Evolutionary conservation across 2,888 invertebrate genomes (phyloP).

Genomic region (Chloroclysta siterata): DNA sequence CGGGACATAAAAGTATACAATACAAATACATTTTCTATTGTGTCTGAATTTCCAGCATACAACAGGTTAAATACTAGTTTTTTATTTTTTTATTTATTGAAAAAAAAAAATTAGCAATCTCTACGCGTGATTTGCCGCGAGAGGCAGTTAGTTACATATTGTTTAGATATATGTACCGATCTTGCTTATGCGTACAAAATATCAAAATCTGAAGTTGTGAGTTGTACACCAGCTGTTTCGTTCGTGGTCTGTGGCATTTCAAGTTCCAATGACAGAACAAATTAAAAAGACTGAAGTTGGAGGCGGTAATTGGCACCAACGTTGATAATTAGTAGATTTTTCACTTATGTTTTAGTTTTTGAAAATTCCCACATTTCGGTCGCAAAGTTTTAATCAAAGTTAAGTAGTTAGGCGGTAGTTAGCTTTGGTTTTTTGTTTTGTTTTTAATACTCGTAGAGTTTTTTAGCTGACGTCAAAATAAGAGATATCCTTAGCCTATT

Average conservation of each 20-base stretch:
- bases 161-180: too few species aligned
- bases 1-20: too few species aligned
- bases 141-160: too few species aligned
- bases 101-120: too few species aligned
- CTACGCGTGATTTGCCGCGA: too few species aligned
- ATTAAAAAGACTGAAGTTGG: slow-evolving; percentile 19
- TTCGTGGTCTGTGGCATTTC: slow-evolving; percentile 1
- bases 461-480: not conserved
- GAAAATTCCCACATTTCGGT: slow-evolving; percentile 1
- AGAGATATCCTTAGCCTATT: too few species aligned
- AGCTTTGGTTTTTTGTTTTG: not conserved
- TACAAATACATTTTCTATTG: too few species aligned
- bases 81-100: too few species aligned
- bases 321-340: slow-evolving; percentile 16
- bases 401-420: not conserved
- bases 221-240: slow-evolving; percentile 2
- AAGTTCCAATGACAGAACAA: slow-evolving; percentile 16
- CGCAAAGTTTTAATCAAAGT: slow-evolving; percentile 11
- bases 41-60: too few species aligned
- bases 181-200: too few species aligned
- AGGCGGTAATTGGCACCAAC: slow-evolving; percentile 10
- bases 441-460: not conserved
- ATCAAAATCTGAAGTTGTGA: too few species aligned
- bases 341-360: slow-evolving; percentile 9
- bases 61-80: too few species aligned